Percentiles rank a stretch among this genome's conserved stretches.
Evolutionary conservation across 2,797 vertebrate genomes (phyloP).

Genomic region (Acrossocheilus wenchowensis): DNA sequence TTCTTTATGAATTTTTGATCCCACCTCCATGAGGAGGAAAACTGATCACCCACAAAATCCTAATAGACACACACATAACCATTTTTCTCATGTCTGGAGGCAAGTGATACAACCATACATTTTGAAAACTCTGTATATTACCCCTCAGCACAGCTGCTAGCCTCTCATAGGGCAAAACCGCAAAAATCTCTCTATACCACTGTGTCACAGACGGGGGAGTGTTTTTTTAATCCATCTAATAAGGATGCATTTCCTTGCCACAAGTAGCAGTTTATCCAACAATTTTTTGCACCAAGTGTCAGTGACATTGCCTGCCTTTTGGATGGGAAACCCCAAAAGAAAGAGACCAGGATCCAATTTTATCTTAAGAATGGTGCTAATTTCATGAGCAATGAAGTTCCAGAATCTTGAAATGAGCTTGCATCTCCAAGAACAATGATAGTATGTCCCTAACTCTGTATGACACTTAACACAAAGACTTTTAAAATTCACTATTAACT

Average conservation of each 20-base stretch:
- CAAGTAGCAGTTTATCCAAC: background rate
- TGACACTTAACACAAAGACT: background rate
- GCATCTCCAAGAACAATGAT: background rate
- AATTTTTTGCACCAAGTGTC: background rate
- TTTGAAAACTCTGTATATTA: background rate
- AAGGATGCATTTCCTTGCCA: conserved; percentile 3
- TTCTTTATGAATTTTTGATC: too few species aligned
- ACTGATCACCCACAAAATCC: too few species aligned
- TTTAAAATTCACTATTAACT: too few species aligned
- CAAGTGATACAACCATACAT: background rate
- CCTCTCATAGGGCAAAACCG: background rate
- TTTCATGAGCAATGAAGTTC: background rate
- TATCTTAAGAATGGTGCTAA: background rate
- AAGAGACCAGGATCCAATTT: conserved; percentile 2
- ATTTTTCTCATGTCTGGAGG: too few species aligned
- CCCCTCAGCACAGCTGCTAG: background rate
- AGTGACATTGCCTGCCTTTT: background rate
- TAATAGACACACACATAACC: too few species aligned
- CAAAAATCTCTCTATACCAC: background rate
- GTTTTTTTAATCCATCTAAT: background rate
- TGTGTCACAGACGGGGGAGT: too few species aligned
- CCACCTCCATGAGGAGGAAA: too few species aligned
- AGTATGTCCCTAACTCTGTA: background rate
- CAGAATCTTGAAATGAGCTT: background rate
- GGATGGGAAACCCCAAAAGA: background rate